phyloP scores from a whole-genome alignment of 2,113 vertebrate species.

The Ophiodon elongatus region DNA sequence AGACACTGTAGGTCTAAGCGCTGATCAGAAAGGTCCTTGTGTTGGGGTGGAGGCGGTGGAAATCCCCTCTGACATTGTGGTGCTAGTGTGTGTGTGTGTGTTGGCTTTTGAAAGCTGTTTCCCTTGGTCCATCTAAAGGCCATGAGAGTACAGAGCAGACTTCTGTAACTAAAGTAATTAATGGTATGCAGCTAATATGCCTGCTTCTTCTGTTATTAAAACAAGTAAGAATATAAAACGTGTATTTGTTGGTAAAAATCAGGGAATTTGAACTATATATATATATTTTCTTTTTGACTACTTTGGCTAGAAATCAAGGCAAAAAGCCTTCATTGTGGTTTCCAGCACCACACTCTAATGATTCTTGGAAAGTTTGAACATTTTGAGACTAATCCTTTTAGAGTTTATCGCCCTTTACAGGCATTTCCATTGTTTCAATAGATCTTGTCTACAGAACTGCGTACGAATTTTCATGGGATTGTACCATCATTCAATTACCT shows the following conservation, averaged over 20 bases:
- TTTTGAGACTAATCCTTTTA: neutral
- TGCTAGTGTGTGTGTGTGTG: slow-evolving; percentile 22
- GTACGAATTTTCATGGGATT: neutral
- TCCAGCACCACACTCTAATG: neutral
- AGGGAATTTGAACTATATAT: neutral
- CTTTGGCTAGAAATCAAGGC: neutral
- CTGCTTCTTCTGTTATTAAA: neutral
- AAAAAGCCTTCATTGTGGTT: neutral
- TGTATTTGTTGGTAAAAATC: neutral
- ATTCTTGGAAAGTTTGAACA: neutral
- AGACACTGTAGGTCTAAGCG: slow-evolving; percentile 45
- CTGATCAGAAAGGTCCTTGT: slow-evolving; percentile 74
- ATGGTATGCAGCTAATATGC: neutral
- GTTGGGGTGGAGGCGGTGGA: slow-evolving; percentile 66
- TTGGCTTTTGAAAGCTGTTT: slow-evolving; percentile 46
- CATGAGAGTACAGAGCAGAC: neutral
- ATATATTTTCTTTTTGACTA: neutral
- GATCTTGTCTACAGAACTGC: neutral
- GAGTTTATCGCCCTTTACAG: neutral
- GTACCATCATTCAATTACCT: neutral
- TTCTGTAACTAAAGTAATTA: slow-evolving; percentile 24
- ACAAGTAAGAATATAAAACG: neutral
- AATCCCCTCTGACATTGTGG: slow-evolving; percentile 67
- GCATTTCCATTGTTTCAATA: neutral
- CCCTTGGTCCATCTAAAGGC: slow-evolving; percentile 24